phyloP scores from a whole-genome alignment of 2,113 vertebrate genomes.

The Climacteris rufus region DNA sequence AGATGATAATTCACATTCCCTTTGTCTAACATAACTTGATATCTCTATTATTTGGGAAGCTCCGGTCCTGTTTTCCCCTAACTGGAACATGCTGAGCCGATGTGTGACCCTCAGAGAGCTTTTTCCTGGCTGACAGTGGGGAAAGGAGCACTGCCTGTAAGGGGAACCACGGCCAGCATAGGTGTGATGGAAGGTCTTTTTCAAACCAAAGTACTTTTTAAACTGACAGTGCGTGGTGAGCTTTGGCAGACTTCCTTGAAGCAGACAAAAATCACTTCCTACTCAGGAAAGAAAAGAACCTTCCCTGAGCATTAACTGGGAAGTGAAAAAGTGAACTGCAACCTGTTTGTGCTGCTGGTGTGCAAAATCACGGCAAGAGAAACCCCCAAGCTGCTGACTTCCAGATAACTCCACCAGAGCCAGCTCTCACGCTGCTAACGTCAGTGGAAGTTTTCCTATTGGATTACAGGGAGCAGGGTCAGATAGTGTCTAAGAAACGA shows the following conservation, averaged over 20 bases:
- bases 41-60: conserved; percentile 49
- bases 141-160: background rate
- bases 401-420: background rate
- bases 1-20: conserved; percentile 22
- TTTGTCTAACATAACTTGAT: conserved; percentile 38
- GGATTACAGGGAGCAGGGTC: background rate
- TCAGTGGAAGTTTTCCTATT: background rate
- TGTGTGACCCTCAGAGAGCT: background rate
- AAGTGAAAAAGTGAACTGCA: conserved; percentile 25
- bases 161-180: background rate
- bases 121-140: background rate
- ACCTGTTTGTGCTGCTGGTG: background rate
- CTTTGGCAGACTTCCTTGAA: background rate
- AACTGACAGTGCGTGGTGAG: background rate
- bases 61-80: background rate
- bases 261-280: background rate
- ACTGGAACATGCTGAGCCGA: background rate
- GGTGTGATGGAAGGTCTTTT: background rate
- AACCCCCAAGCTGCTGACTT: background rate
- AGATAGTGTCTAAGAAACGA: conserved; percentile 1
- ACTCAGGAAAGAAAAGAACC: background rate
- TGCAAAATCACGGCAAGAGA: background rate
- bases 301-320: background rate
- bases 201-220: background rate
- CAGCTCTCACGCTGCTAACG: background rate